These are phyloP conservation scores for Pogoniulus pusillus DNA, from an alignment of 2,797 vertebrate species.

Conservation along the genomic window DNA sequence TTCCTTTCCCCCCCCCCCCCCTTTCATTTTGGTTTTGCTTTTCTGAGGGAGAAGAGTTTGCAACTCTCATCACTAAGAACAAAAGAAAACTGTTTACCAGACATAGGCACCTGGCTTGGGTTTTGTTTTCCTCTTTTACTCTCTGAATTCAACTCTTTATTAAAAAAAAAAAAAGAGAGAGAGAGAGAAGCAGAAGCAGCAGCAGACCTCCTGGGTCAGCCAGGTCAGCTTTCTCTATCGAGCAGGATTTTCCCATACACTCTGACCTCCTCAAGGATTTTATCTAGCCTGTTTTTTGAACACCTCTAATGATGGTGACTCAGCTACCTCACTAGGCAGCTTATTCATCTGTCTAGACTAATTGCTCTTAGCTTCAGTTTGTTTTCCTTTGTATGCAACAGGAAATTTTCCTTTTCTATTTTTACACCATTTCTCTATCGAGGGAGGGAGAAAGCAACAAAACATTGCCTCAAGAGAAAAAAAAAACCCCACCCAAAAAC, in stretches of 20 bases:
- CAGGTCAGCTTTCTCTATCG: slow-evolving; percentile 64
- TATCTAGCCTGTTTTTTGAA: slow-evolving; percentile 67
- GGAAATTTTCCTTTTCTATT: slow-evolving; percentile 9
- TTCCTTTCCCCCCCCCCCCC: too few relatives aligned
- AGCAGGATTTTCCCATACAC: slow-evolving; percentile 74
- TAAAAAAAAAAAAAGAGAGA: too few relatives aligned
- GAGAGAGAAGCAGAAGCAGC: slow-evolving; percentile 48
- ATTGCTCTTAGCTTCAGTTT: slow-evolving; percentile 64
- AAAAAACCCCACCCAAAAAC: too few relatives aligned
- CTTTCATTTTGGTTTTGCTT: too few relatives aligned
- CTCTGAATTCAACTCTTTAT: slow-evolving; percentile 59
- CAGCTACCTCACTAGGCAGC: slow-evolving; percentile 68
- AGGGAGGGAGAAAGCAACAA: rapidly evolving
- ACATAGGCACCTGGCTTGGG: slow-evolving; percentile 47
- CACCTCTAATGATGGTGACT: slow-evolving; percentile 74
- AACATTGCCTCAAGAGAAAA: not conserved
- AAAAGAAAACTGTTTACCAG: slow-evolving; percentile 66
- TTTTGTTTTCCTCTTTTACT: slow-evolving; percentile 60
- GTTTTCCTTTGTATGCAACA: slow-evolving; percentile 17
- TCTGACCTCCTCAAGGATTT: slow-evolving; percentile 73
- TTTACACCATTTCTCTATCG: not conserved
- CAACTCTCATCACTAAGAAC: slow-evolving; percentile 10
- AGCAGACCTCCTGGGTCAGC: slow-evolving; percentile 64
- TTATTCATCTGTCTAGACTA: slow-evolving; percentile 65
- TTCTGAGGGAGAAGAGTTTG: too few relatives aligned